Base-by-base conservation (phyloP, 1,140 invertebrate species). In the Zeugodacus cucurbitae region DNA sequence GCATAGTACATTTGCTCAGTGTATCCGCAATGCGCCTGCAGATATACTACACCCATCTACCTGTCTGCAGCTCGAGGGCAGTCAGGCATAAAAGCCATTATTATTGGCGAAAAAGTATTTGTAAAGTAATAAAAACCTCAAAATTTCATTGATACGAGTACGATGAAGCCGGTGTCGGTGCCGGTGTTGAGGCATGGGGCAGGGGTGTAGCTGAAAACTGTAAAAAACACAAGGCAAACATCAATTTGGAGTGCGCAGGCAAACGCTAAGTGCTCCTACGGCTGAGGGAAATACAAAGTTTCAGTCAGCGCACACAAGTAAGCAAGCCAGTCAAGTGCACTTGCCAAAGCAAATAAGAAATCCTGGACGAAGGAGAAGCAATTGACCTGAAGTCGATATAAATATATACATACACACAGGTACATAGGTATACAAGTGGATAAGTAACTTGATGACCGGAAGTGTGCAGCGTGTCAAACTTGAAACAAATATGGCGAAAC, bases 41-140 rank as follows among this genome's bases (percentile, higher is more conserved):
- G 34, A 10, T 74, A 20, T 37, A 37, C 26, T 67, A 26, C 67
- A 74, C 34, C 41, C 41, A 54, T 44, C 22, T 48, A 82, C 41
- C 74, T 82, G 37, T 48, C 41, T 82, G 11, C 41, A 20, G n/a
- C 87, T 41, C 20, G 32, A 8, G 64, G 87, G 59, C 87, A 87
- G 58, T 87, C 87, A 87, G 87, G 87, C 87, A 87, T 87, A 87
- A 87, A 87, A 87, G 62, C 87, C 87, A 87, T 87, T 87, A 87
- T 87, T 87, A 87, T 87, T 87, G 74, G 74, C 74, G 87, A 70
- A 87, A 87, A 87, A 87, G 87, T 87, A 87, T 87, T 87, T 87
- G 59, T 87, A 87, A 87, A 87, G 87, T 87, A 87, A 87, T 87
- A 87, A 87, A 87, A 87, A 41, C 59, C 32, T 67, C 22, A 87